Conservation (phyloP, 2,113 vertebrate genomes). For the Apodemus speciosus region DNA sequence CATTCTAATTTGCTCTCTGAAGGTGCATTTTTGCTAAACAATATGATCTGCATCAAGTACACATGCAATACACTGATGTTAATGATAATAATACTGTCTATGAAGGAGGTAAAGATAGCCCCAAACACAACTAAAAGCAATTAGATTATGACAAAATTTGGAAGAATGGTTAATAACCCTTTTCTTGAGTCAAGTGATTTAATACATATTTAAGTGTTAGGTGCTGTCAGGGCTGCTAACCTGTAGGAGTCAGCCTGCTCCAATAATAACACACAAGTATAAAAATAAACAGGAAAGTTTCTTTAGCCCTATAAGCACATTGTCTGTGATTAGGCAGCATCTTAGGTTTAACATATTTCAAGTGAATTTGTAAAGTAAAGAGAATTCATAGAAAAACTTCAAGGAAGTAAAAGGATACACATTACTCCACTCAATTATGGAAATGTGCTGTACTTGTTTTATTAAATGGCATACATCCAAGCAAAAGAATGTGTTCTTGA, state of each 20-base stretch:
- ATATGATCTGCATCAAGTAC: neutral
- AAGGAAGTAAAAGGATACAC: neutral
- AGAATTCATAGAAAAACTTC: constrained; percentile 4
- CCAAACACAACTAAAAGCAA: constrained; percentile 16
- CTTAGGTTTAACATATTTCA: neutral
- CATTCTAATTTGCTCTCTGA: constrained; percentile 42
- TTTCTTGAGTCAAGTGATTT: constrained; percentile 17
- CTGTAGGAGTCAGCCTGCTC: neutral
- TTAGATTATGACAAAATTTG: neutral
- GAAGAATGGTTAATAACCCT: neutral
- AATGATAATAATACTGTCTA: neutral
- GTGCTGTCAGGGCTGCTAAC: neutral
- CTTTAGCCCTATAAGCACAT: neutral
- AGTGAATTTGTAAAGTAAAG: constrained; percentile 9
- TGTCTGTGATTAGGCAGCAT: neutral
- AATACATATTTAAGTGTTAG: constrained; percentile 12
- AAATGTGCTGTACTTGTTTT: constrained; percentile 12
- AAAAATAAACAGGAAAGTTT: constrained; percentile 13
- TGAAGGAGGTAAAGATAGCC: neutral
- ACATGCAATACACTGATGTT: neutral
- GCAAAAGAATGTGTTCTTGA: neutral
- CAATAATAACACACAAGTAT: constrained; percentile 1
- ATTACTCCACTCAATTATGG: neutral
- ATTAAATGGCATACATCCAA: neutral
- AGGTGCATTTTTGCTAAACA: neutral